A percentile compares a stretch with the other conserved stretches of the same genome.
Conservation (phyloP, 23 tunicate species). For the Ascidia mentula region DNA sequence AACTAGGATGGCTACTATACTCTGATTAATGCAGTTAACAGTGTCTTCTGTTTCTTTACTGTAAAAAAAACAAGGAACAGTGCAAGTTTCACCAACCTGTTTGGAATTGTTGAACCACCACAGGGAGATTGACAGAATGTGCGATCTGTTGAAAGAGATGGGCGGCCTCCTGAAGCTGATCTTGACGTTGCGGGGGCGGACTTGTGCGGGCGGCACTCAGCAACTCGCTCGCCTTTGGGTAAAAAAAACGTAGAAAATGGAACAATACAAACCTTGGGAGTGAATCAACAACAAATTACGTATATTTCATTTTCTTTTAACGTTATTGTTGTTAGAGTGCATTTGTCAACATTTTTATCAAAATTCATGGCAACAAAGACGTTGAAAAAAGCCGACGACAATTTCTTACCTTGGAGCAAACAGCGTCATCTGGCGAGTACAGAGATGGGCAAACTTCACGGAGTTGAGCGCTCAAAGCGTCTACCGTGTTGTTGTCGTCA, state of each 20-base stretch:
- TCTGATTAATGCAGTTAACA: no score
- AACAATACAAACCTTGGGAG: neutral
- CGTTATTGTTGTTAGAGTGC: no score
- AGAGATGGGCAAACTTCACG: constrained; percentile 92
- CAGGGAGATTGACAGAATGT: constrained; percentile 71
- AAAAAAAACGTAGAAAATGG: neutral
- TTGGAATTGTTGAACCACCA: constrained; percentile 72
- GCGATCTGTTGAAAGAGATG: constrained; percentile 74
- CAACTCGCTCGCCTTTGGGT: constrained; percentile 76
- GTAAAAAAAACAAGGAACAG: no score
- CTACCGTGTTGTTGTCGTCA: constrained; percentile 86
- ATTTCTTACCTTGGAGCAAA: constrained; percentile 67
- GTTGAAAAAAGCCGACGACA: neutral
- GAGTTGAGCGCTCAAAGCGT: constrained; percentile 65
- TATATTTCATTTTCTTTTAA: no score
- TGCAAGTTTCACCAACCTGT: constrained; percentile 37
- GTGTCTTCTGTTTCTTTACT: no score
- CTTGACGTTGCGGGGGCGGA: constrained; percentile 28
- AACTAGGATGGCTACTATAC: no score
- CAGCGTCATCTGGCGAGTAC: constrained; percentile 93
- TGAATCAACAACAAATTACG: neutral
- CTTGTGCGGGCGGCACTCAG: constrained; percentile 48
- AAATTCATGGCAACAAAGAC: no score
- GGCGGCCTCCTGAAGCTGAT: constrained; percentile 54
- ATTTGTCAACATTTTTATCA: no score